A percentile compares a stretch with the other conserved stretches of the same genome.
Conservation (phyloP, 2,113 vertebrate species). For the Dermatemys mawii region DNA sequence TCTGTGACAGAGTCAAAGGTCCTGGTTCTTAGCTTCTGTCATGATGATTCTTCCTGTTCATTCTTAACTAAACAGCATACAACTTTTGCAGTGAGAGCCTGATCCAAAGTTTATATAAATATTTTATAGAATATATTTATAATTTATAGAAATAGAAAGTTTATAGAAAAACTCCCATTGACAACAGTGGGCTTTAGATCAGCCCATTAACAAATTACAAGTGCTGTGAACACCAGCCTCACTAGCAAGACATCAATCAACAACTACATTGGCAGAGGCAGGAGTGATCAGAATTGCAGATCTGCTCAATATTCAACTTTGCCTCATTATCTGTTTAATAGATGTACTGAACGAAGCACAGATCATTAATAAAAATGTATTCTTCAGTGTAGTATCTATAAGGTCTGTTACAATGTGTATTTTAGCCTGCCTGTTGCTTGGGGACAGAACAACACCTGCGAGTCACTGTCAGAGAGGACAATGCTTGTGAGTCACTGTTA, state of each 20-base stretch:
- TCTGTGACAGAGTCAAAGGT: neutral
- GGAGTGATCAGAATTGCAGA: rapidly evolving
- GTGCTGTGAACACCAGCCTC: neutral
- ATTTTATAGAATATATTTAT: no score
- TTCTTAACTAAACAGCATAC: neutral
- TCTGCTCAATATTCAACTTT: neutral
- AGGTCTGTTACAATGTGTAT: neutral
- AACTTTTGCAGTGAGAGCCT: neutral
- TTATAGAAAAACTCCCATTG: neutral
- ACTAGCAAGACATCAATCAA: neutral
- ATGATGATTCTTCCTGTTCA: neutral
- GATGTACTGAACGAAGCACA: neutral
- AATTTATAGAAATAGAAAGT: no score
- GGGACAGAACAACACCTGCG: neutral
- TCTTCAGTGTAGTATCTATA: neutral
- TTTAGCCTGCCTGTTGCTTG: neutral
- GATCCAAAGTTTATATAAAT: neutral
- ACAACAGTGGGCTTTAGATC: neutral
- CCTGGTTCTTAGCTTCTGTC: neutral
- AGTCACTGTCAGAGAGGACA: rapidly evolving
- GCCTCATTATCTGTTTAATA: neutral
- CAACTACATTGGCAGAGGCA: rapidly evolving
- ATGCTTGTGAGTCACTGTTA: rapidly evolving
- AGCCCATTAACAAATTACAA: neutral
- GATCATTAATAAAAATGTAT: rapidly evolving